Evolutionary conservation across 2,113 vertebrate species (phyloP).

Genomic region (Thalassarche chlororhynchos): DNA sequence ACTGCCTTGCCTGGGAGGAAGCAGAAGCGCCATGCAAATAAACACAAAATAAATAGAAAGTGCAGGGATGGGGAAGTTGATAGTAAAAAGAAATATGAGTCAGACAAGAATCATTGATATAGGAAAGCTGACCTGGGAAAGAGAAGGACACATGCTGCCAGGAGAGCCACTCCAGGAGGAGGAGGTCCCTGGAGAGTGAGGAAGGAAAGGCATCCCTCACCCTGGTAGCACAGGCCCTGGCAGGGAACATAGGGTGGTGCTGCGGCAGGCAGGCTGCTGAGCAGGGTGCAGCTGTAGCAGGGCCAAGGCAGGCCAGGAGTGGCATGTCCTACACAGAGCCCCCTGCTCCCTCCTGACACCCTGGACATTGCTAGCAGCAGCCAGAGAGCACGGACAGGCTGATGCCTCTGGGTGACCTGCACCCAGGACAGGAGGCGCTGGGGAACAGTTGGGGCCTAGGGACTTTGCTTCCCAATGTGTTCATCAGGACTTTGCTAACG

Average conservation of each 20-base stretch:
- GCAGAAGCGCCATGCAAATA: background rate
- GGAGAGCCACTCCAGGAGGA: background rate
- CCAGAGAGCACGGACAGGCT: rapidly evolving
- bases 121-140: background rate
- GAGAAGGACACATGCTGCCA: background rate
- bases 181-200: background rate
- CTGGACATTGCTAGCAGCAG: background rate
- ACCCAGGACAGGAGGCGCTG: background rate
- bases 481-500: background rate
- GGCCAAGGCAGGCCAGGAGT: background rate
- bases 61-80: background rate
- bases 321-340: background rate
- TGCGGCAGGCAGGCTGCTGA: background rate
- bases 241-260: background rate
- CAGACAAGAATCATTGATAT: background rate
- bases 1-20: background rate
- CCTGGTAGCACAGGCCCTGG: background rate
- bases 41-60: background rate
- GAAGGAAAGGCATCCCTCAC: background rate
- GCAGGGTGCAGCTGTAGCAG: background rate
- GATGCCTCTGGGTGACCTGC: background rate
- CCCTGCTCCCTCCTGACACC: background rate
- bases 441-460: background rate
- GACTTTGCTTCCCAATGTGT: background rate
- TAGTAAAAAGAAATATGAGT: background rate